phyloP scores from a whole-genome alignment of 2,888 invertebrate genomes.

The Stramonita haemastoma region DNA sequence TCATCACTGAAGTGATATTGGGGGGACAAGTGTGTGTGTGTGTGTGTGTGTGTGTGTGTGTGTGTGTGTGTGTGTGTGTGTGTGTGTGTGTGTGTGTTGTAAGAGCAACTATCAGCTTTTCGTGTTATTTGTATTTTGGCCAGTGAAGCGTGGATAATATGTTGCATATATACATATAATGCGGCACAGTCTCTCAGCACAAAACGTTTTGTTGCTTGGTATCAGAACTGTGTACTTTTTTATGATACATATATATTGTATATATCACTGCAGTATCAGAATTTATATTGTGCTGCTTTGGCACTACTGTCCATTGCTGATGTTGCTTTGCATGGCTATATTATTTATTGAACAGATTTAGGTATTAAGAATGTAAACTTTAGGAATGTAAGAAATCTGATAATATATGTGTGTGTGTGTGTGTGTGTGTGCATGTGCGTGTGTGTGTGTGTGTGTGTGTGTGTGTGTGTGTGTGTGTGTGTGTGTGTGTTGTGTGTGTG shows the following conservation, averaged over 20 bases:
- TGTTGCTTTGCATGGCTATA: too few species aligned
- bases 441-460: slow-evolving; percentile 19
- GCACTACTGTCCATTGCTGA: too few species aligned
- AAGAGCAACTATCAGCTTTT: not conserved
- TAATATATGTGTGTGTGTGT: not conserved
- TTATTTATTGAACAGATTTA: too few species aligned
- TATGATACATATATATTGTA: too few species aligned
- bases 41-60: not conserved
- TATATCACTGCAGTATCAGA: too few species aligned
- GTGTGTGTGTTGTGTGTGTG: not conserved
- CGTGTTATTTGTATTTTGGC: not conserved
- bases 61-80: not conserved
- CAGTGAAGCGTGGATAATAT: not conserved
- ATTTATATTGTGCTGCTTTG: too few species aligned
- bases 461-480: not conserved
- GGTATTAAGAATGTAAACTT: too few species aligned
- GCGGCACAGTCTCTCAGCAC: not conserved
- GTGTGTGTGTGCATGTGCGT: not conserved
- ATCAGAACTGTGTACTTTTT: not conserved
- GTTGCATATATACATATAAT: too few species aligned
- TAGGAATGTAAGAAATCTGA: too few species aligned
- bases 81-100: not conserved
- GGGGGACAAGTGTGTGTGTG: not conserved
- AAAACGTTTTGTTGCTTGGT: too few species aligned
- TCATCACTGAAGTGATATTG: not conserved